A percentile compares a stretch with the other conserved stretches of the same genome.
Evolutionary conservation across 1,140 invertebrate species (phyloP).

Genomic region (Bombus balteatus): DNA sequence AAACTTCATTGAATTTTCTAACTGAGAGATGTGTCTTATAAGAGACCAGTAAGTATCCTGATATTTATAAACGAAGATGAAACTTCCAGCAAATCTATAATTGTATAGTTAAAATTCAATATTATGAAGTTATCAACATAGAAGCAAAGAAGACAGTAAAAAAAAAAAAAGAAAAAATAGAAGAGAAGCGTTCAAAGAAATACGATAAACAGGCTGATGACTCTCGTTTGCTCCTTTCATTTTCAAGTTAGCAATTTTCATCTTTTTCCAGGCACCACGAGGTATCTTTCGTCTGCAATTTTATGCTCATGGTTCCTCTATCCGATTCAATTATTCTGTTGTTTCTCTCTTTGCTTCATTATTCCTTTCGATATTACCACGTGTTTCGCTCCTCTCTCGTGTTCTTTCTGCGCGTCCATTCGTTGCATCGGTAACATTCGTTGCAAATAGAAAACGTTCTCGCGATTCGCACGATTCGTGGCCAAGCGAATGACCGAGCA

Average conservation of each 20-base stretch:
- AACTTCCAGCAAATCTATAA: not conserved
- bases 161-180: too few relatives aligned
- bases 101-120: not conserved
- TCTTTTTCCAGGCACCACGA: not conserved
- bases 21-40: not conserved
- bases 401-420: not conserved
- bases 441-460: conserved; percentile 32
- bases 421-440: not conserved
- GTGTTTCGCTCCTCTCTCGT: not conserved
- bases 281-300: not conserved
- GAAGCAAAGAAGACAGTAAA: not conserved
- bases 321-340: not conserved
- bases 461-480: conserved; percentile 48
- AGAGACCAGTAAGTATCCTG: not conserved
- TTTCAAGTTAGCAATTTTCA: not conserved
- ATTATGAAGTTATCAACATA: not conserved
- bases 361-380: not conserved
- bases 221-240: not conserved
- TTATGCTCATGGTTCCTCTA: not conserved
- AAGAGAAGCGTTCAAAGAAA: not conserved
- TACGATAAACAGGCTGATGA: not conserved
- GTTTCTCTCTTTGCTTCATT: conserved; percentile 3
- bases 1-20: too few relatives aligned
- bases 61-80: not conserved
- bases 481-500: conserved; percentile 46